These are phyloP conservation scores for Esperia sulphurella DNA, from an alignment of 2,888 invertebrate genomes.

Conservation along the genomic window DNA sequence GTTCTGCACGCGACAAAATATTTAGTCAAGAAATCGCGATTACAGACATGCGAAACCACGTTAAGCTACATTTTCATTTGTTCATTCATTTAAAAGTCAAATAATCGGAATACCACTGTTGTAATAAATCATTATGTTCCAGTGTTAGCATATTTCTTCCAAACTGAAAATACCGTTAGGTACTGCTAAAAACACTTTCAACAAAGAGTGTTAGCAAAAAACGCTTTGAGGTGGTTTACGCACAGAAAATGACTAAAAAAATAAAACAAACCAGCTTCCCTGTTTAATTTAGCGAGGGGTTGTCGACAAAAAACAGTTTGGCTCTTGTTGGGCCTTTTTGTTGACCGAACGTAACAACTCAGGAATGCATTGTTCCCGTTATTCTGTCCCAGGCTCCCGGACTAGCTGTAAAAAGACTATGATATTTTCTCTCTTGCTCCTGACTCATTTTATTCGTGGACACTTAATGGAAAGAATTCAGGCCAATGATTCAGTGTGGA, in stretches of 20 bases:
- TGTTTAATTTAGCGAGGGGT: conserved; percentile 75
- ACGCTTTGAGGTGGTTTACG: conserved; percentile 40
- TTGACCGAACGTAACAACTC: conserved; percentile 62
- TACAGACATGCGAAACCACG: conserved; percentile 50
- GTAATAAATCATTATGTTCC: background rate
- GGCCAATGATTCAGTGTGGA: conserved; percentile 37
- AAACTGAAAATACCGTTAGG: conserved; percentile 1
- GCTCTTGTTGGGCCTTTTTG: conserved; percentile 64
- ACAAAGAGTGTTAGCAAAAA: conserved; percentile 8
- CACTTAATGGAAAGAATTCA: conserved; percentile 35
- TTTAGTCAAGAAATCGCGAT: conserved; percentile 48
- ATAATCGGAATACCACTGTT: conserved; percentile 5
- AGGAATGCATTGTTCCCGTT: conserved; percentile 73
- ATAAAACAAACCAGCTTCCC: conserved; percentile 63
- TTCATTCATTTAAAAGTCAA: conserved; percentile 5
- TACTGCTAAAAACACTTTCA: no score
- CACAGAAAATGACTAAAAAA: conserved; percentile 46
- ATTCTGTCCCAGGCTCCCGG: conserved; percentile 40
- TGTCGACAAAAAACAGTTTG: conserved; percentile 65
- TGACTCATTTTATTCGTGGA: conserved; percentile 47
- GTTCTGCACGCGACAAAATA: conserved; percentile 59
- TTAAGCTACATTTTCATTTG: conserved; percentile 35
- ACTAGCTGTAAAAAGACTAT: conserved; percentile 50
- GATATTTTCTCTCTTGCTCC: conserved; percentile 42
- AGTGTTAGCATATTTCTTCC: background rate